Percentiles rank a stretch among this genome's conserved stretches.
phyloP scores from a whole-genome alignment of 1,140 invertebrate genomes.

The Spodoptera litura region DNA sequence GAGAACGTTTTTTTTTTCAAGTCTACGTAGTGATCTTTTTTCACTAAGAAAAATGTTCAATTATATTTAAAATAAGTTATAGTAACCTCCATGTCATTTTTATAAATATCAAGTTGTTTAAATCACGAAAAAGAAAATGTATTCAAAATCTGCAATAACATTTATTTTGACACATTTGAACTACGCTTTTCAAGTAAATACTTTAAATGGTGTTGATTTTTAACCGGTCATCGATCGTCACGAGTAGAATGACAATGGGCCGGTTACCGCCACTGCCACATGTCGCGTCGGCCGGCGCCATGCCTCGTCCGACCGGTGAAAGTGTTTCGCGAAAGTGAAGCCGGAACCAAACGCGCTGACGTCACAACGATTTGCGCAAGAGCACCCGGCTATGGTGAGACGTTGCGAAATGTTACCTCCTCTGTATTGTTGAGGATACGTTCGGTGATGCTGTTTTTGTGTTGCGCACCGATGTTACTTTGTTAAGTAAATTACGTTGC shows the following conservation, averaged over 20 bases:
- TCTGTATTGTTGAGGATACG: constrained; percentile 57
- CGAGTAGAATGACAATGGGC: constrained; percentile 61
- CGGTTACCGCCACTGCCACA: constrained; percentile 21
- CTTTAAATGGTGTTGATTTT: constrained; percentile 34
- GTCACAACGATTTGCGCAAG: constrained; percentile 81
- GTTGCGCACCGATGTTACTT: constrained; percentile 43
- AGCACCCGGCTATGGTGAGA: constrained; percentile 60
- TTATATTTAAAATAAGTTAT: too few relatives aligned
- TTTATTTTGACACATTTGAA: constrained; percentile 16
- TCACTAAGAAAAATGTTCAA: too few relatives aligned
- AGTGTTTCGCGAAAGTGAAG: constrained; percentile 84
- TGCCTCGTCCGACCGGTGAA: constrained; percentile 70
- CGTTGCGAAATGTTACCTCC: constrained; percentile 75
- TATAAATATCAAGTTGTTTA: not conserved
- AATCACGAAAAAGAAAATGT: not conserved
- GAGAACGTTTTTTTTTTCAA: too few relatives aligned
- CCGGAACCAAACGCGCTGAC: constrained; percentile 79
- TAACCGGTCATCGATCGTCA: constrained; percentile 41
- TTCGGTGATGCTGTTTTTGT: constrained; percentile 54
- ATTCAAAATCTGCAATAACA: not conserved
- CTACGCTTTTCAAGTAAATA: constrained; percentile 10
- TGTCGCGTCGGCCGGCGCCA: constrained; percentile 54
- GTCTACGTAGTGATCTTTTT: too few relatives aligned
- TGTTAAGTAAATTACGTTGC: constrained; percentile 49
- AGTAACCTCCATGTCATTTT: too few relatives aligned